Conservation (phyloP, 2,888 invertebrate species). For the Lepidonotus clava region DNA sequence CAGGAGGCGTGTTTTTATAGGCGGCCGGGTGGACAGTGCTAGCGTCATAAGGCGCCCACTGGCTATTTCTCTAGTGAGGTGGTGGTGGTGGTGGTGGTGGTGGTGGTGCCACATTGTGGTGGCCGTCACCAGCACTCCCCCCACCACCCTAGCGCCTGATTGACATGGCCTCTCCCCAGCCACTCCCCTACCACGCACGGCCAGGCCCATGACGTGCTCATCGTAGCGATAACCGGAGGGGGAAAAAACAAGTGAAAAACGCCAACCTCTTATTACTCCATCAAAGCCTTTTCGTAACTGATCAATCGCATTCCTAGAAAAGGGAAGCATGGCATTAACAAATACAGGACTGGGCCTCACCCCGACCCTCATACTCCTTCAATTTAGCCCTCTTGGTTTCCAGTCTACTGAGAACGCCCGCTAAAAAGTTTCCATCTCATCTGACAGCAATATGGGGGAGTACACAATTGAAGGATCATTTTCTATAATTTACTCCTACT, state of each 20-base stretch:
- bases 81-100: slow-evolving; percentile 11
- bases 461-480: slow-evolving; percentile 27
- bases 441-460: slow-evolving; percentile 39
- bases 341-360: background rate
- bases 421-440: slow-evolving; percentile 30
- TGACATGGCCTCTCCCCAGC: background rate
- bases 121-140: background rate
- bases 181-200: background rate
- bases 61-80: slow-evolving; percentile 45
- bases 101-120: background rate
- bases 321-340: background rate
- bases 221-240: background rate
- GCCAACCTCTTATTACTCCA: background rate
- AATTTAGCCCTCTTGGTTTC: slow-evolving; percentile 17
- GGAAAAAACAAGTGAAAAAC: too few relatives aligned
- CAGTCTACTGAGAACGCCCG: background rate
- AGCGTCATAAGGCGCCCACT: slow-evolving; percentile 45
- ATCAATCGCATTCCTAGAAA: slow-evolving; percentile 7
- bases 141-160: too few relatives aligned
- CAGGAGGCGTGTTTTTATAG: background rate
- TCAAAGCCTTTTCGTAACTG: slow-evolving; percentile 4
- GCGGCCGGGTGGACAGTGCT: background rate
- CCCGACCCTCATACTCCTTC: slow-evolving; percentile 8
- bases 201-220: background rate
- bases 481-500: slow-evolving; percentile 40